These are phyloP conservation scores for Grammomys dolichurus DNA, from an alignment of 2,113 vertebrate species.

Conservation along the genomic window DNA sequence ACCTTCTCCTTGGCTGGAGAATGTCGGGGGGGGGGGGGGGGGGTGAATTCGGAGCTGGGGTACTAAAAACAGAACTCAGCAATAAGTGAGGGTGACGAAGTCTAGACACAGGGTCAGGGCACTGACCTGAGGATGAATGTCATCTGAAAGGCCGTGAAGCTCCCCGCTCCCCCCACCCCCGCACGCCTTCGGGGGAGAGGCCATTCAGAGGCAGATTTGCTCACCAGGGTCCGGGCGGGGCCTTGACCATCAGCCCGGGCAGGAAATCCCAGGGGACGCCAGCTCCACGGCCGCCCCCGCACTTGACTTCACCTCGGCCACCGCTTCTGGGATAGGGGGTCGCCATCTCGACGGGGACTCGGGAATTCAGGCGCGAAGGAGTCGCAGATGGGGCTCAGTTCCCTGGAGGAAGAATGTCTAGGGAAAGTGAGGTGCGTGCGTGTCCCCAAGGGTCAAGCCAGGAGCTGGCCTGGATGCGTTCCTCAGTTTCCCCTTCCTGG, in stretches of 20 bases:
- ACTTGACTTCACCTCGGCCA: conserved; percentile 87
- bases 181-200: background rate
- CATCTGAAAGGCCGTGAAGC: background rate
- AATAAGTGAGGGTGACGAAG: background rate
- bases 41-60: background rate
- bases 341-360: conserved; percentile 87
- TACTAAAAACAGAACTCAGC: background rate
- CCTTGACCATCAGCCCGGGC: conserved; percentile 92
- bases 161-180: background rate
- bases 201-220: conserved; percentile 53
- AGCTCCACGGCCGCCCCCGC: conserved; percentile 81
- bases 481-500: conserved; percentile 68
- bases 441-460: background rate
- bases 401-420: background rate
- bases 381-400: background rate
- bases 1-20: too few species aligned
- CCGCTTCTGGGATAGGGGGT: conserved; percentile 88
- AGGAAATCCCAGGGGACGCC: conserved; percentile 95
- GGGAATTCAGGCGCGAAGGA: conserved; percentile 49
- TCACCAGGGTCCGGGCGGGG: conserved; percentile 93
- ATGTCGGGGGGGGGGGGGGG: background rate
- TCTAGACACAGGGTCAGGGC: background rate
- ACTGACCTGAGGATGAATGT: too few species aligned
- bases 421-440: conserved; percentile 56
- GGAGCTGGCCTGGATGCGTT: background rate